Percentiles rank a stretch among this genome's conserved stretches.
phyloP scores from a whole-genome alignment of 2,113 vertebrate genomes.

The Chaetodon auriga region DNA sequence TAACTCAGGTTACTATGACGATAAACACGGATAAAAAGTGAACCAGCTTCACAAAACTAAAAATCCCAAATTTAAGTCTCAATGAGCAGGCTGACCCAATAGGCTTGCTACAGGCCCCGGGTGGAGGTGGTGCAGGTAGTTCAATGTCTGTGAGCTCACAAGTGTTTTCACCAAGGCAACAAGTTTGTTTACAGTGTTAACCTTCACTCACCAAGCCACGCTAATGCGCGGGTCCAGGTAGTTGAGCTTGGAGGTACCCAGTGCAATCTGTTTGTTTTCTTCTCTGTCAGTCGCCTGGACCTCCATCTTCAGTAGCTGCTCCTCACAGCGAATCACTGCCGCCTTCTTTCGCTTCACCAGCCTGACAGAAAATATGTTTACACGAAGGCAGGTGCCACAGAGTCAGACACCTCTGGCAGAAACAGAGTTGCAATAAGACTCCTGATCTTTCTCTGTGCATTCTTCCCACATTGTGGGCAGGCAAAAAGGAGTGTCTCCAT shows the following conservation, averaged over 20 bases:
- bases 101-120: background rate
- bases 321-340: constrained; percentile 75
- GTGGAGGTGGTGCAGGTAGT: background rate
- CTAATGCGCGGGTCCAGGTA: constrained; percentile 82
- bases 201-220: constrained; percentile 69
- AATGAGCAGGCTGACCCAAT: background rate
- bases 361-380: constrained; percentile 49
- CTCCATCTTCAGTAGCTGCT: constrained; percentile 84
- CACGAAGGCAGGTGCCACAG: background rate
- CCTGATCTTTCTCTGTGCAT: background rate
- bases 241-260: constrained; percentile 84
- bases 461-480: background rate
- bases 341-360: constrained; percentile 76
- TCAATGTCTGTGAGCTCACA: background rate
- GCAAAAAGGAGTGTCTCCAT: background rate
- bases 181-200: background rate
- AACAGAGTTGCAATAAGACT: background rate
- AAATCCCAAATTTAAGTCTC: background rate
- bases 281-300: constrained; percentile 81
- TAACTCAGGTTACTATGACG: background rate
- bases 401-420: background rate
- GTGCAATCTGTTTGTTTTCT: constrained; percentile 85
- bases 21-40: no score
- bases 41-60: background rate
- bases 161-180: background rate